Evolutionary conservation across 1,140 invertebrate genomes (phyloP).

Genomic region (Himalopsyche phryganea): DNA sequence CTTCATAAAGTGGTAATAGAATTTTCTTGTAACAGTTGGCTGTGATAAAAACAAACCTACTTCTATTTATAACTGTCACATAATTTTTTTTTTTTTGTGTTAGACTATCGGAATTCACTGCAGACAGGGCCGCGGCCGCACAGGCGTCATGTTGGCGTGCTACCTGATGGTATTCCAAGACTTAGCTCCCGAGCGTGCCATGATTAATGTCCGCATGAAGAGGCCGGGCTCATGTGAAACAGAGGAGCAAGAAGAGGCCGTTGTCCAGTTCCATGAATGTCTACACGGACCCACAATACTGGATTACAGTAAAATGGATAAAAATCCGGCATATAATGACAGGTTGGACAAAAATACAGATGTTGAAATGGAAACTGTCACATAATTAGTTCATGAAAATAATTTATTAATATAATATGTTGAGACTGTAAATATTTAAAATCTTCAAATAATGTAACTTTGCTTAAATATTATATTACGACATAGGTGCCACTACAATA

Average conservation of each 20-base stretch:
- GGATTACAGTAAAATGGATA: conserved; percentile 44
- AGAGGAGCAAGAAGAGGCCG: conserved; percentile 60
- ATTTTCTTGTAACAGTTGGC: too few relatives aligned
- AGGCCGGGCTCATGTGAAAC: conserved; percentile 69
- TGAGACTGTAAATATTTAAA: too few relatives aligned
- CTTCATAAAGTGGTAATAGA: too few relatives aligned
- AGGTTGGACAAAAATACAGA: conserved; percentile 34
- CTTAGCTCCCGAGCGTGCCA: conserved; percentile 59
- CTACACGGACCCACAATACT: conserved; percentile 46
- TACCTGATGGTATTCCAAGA: conserved; percentile 62
- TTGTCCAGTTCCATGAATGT: conserved; percentile 59
- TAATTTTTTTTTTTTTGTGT: too few relatives aligned
- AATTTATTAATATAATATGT: too few relatives aligned
- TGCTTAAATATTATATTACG: too few relatives aligned
- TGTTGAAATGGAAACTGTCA: not conserved
- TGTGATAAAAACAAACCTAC: too few relatives aligned
- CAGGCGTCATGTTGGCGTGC: conserved; percentile 68
- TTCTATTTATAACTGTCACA: too few relatives aligned
- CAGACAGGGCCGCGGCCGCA: conserved; percentile 62
- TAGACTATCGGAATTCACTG: conserved; percentile 69
- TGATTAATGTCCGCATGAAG: conserved; percentile 56
- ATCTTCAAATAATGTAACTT: too few relatives aligned
- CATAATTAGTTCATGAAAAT: too few relatives aligned
- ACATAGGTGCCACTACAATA: too few relatives aligned
- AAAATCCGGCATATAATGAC: conserved; percentile 46